Evolutionary conservation across 1,140 invertebrate genomes (phyloP).

Genomic region (Chrysomallon squamiferum): DNA sequence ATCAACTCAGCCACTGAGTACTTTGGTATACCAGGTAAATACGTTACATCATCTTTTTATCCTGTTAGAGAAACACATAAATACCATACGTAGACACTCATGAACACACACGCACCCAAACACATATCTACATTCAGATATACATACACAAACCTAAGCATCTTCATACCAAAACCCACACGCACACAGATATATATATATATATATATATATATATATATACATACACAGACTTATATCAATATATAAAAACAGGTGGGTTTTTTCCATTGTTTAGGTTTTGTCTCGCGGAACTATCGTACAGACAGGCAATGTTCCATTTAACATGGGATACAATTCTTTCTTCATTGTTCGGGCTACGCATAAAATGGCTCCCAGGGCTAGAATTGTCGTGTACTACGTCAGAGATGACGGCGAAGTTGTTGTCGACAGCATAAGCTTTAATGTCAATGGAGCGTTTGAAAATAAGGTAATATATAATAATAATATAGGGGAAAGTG

Average conservation of each 20-base stretch:
- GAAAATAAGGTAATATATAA: conserved; percentile 85
- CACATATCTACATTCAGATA: neutral
- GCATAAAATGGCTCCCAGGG: conserved; percentile 89
- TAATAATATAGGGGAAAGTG: no score
- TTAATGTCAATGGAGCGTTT: conserved; percentile 89
- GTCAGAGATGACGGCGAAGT: conserved; percentile 81
- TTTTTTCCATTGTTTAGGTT: no score
- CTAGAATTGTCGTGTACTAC: conserved; percentile 87
- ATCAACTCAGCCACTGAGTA: conserved; percentile 26
- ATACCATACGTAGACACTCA: neutral
- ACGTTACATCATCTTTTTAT: no score
- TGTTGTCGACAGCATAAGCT: conserved; percentile 87
- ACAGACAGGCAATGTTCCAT: conserved; percentile 24
- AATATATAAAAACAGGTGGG: no score
- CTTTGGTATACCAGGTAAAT: conserved; percentile 25
- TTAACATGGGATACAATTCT: conserved; percentile 45
- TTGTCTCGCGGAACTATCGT: conserved; percentile 40
- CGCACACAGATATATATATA: neutral
- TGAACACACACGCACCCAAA: neutral
- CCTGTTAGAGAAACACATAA: neutral
- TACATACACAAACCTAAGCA: neutral
- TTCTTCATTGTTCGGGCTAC: conserved; percentile 85
- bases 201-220: neutral
- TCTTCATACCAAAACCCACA: neutral
- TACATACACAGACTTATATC: no score